Conservation (phyloP, 2,797 vertebrate genomes). For the Pipistrellus nathusii region DNA sequence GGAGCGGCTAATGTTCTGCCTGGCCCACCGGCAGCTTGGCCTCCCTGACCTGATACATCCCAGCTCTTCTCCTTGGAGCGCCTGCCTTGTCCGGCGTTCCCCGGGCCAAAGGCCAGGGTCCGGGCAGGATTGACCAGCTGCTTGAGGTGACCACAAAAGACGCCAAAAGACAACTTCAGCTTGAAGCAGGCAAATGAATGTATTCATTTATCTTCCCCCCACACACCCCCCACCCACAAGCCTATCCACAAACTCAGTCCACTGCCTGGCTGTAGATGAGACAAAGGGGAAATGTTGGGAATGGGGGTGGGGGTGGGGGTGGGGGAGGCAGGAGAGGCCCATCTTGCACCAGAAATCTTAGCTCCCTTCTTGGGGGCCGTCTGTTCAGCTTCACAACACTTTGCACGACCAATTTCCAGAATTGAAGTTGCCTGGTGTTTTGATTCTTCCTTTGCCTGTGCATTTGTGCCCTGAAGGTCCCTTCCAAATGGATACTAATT, state of each 20-base stretch:
- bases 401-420: constrained; percentile 88
- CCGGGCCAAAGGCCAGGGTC: constrained; percentile 96
- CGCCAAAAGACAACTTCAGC: constrained; percentile 87
- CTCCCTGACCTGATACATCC: constrained; percentile 95
- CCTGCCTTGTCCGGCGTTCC: constrained; percentile 94
- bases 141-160: constrained; percentile 95
- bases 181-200: constrained; percentile 87
- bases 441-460: constrained; percentile 90
- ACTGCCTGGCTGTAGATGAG: constrained; percentile 73
- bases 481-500: constrained; percentile 99
- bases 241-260: constrained; percentile 54
- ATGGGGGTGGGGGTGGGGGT: not conserved
- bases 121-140: constrained; percentile 95
- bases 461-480: constrained; percentile 95
- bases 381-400: constrained; percentile 91
- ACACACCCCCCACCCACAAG: not conserved
- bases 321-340: constrained; percentile 59
- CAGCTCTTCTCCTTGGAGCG: constrained; percentile 91
- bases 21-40: constrained; percentile 94
- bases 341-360: constrained; percentile 85
- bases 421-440: constrained; percentile 90
- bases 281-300: constrained; percentile 81
- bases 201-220: constrained; percentile 87
- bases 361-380: constrained; percentile 84
- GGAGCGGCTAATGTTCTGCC: constrained; percentile 89